phyloP scores from a whole-genome alignment of 2,888 invertebrate genomes.

The Axea sp. region DNA sequence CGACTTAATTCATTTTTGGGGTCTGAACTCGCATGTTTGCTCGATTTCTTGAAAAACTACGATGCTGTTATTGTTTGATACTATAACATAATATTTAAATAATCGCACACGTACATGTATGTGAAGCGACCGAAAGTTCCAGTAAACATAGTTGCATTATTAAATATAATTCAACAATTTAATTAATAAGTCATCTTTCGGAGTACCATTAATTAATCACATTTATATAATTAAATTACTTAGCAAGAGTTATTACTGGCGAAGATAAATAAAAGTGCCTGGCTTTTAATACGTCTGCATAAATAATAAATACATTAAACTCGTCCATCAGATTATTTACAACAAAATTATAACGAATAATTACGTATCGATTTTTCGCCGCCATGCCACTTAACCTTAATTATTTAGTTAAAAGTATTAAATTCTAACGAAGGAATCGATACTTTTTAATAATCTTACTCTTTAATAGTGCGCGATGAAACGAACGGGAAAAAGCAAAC shows the following conservation, averaged over 20 bases:
- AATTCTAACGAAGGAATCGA: constrained; percentile 47
- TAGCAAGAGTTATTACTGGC: constrained; percentile 21
- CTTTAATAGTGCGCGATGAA: constrained; percentile 4
- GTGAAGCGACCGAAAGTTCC: not conserved
- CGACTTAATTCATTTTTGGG: constrained; percentile 13
- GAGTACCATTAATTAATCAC: constrained; percentile 30
- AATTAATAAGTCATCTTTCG: constrained; percentile 21
- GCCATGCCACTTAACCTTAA: constrained; percentile 39
- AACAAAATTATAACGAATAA: constrained; percentile 51
- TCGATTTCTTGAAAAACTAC: constrained; percentile 5
- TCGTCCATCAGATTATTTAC: constrained; percentile 32
- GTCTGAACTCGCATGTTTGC: constrained; percentile 2
- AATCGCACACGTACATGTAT: not conserved
- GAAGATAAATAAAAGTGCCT: constrained; percentile 22
- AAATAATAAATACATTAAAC: constrained; percentile 45
- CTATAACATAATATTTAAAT: constrained; percentile 3
- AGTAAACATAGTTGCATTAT: constrained; percentile 14
- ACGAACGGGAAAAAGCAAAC: not conserved
- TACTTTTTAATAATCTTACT: constrained; percentile 34
- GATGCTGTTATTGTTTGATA: constrained; percentile 11
- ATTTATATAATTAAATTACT: constrained; percentile 45
- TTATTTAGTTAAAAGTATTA: constrained; percentile 43
- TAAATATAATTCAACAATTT: constrained; percentile 42
- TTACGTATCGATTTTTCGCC: constrained; percentile 48
- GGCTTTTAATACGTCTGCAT: constrained; percentile 41